Evolutionary conservation across 64 coral and sea anemone genomes (phyloP).

Genomic region (Acropora yongei): DNA sequence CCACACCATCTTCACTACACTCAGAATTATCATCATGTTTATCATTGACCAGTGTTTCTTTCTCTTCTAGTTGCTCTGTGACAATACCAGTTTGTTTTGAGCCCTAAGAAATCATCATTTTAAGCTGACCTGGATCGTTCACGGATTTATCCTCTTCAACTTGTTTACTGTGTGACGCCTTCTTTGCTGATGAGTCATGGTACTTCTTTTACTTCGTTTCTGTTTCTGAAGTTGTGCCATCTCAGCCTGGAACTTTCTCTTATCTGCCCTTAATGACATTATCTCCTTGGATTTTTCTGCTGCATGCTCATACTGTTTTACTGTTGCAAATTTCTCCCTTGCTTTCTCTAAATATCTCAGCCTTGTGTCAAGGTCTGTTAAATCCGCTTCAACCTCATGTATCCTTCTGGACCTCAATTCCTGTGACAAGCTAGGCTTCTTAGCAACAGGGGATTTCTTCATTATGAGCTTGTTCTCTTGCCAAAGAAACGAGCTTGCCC

Average conservation of each 20-base stretch:
- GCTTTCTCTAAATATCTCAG: conserved; percentile 27
- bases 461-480: conserved; percentile 48
- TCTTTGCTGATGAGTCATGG: conserved; percentile 17
- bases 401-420: conserved; percentile 49
- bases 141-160: conserved; percentile 24
- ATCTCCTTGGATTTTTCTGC: conserved; percentile 44
- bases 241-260: conserved; percentile 38
- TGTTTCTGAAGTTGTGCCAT: conserved; percentile 38
- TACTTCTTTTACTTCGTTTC: conserved; percentile 32
- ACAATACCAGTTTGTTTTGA: conserved; percentile 12
- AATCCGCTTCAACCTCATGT: conserved; percentile 30
- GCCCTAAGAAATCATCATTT: conserved; percentile 30
- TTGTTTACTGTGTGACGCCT: conserved; percentile 19
- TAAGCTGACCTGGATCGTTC: conserved; percentile 31
- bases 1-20: conserved; percentile 16
- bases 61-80: conserved; percentile 22
- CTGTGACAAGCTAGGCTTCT: conserved; percentile 18
- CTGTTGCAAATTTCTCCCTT: conserved; percentile 39
- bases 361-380: conserved; percentile 23
- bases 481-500: conserved; percentile 17
- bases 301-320: conserved; percentile 45
- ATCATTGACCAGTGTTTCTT: conserved; percentile 25
- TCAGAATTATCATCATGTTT: conserved; percentile 28
- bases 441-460: conserved; percentile 7
- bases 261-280: conserved; percentile 24